These are phyloP conservation scores for Atethmia centrago DNA, from an alignment of 2,888 invertebrate genomes.

Conservation along the genomic window DNA sequence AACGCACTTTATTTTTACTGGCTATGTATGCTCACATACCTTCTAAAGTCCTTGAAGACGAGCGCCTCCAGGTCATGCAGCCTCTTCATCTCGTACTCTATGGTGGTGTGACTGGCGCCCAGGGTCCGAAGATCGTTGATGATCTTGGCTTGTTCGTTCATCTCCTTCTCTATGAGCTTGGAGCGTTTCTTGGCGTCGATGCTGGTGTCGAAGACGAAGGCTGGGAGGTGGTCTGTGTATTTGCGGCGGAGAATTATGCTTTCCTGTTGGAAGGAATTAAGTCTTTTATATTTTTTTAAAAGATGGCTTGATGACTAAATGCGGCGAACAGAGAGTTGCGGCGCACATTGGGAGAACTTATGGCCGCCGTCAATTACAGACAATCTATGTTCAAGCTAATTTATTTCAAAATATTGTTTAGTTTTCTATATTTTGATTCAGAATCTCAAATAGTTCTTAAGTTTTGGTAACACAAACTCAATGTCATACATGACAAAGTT, in stretches of 20 bases:
- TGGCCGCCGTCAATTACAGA: neutral
- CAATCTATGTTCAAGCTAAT: too few relatives aligned
- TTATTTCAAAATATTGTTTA: too few relatives aligned
- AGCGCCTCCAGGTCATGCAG: constrained; percentile 98
- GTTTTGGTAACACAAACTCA: too few relatives aligned
- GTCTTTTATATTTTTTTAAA: neutral
- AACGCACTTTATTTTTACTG: neutral
- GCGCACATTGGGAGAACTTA: neutral
- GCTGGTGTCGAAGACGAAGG: constrained; percentile 95
- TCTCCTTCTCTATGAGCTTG: constrained; percentile 98
- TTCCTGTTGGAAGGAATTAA: constrained; percentile 84
- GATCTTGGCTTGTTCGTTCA: constrained; percentile 99
- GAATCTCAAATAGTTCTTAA: too few relatives aligned
- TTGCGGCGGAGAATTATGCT: constrained; percentile 92
- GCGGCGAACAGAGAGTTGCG: neutral
- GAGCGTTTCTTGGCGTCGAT: constrained; percentile 96
- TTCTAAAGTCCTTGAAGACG: constrained; percentile 97
- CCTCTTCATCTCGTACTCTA: constrained; percentile 97
- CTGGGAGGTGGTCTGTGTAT: constrained; percentile 94
- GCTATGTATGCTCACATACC: constrained; percentile 79
- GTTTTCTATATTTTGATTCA: too few relatives aligned
- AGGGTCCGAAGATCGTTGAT: constrained; percentile 97
- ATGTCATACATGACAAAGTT: too few relatives aligned
- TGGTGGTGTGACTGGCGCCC: constrained; percentile 96
- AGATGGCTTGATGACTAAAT: too few relatives aligned